phyloP scores from a whole-genome alignment of 2,888 invertebrate species.

The Polydrusus pterygomalis region DNA sequence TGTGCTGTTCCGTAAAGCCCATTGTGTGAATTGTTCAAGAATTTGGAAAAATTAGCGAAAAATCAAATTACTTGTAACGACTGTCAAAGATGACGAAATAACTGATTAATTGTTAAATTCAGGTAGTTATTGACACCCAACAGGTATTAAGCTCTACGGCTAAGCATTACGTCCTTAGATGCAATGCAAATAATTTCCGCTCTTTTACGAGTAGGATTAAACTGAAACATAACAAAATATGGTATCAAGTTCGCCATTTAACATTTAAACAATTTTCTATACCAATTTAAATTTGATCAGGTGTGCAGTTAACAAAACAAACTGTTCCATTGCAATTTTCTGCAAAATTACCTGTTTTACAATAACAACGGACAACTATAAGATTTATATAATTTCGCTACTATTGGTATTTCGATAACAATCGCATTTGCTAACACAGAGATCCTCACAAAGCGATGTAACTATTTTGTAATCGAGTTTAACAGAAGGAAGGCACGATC shows the following conservation, averaged over 20 bases:
- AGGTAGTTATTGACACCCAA: no score
- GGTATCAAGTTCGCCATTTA: constrained; percentile 13
- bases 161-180: no score
- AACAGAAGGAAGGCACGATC: constrained; percentile 47
- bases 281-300: constrained; percentile 40
- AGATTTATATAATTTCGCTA: constrained; percentile 52
- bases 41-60: no score
- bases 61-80: no score
- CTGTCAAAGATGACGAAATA: no score
- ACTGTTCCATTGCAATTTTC: constrained; percentile 33
- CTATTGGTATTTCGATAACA: constrained; percentile 52
- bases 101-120: no score
- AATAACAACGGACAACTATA: constrained; percentile 34
- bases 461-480: constrained; percentile 42
- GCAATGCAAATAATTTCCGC: no score
- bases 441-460: constrained; percentile 44
- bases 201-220: no score
- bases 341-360: constrained; percentile 39
- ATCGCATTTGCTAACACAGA: constrained; percentile 37
- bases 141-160: no score
- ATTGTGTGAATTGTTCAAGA: no score
- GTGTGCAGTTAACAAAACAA: constrained; percentile 37
- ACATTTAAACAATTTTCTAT: constrained; percentile 36
- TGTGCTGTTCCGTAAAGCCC: no score
- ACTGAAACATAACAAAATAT: neutral